A percentile compares a stretch with the other conserved stretches of the same genome.
Conservation (phyloP, 2,888 invertebrate genomes). For the Hemithea aestivaria region DNA sequence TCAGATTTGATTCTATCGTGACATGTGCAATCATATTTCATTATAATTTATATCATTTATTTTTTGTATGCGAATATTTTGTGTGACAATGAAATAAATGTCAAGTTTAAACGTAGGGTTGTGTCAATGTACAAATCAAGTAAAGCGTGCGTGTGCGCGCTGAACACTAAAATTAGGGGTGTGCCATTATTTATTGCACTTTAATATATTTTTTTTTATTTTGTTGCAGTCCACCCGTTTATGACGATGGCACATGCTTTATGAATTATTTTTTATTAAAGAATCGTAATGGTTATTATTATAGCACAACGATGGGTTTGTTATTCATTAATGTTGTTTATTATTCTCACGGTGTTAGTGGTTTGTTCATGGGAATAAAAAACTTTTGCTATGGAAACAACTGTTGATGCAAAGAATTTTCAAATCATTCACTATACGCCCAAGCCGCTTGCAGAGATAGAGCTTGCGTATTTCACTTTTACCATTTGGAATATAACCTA, state of each 20-base stretch:
- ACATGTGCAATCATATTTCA: too few species aligned
- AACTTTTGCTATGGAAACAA: conserved; percentile 23
- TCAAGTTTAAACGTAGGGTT: conserved; percentile 73
- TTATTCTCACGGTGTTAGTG: conserved; percentile 63
- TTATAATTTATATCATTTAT: too few species aligned
- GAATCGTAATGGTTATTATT: conserved; percentile 67
- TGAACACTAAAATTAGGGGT: conserved; percentile 70
- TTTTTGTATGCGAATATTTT: conserved; percentile 59
- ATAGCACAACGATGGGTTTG: conserved; percentile 61
- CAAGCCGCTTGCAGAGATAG: too few species aligned
- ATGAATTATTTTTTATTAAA: conserved; percentile 71
- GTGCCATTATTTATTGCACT: conserved; percentile 75
- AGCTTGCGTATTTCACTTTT: too few species aligned
- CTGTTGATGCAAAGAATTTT: neutral
- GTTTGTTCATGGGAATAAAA: conserved; percentile 29
- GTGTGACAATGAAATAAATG: conserved; percentile 68
- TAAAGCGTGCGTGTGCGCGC: conserved; percentile 63
- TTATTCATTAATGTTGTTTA: conserved; percentile 68
- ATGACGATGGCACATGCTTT: conserved; percentile 59
- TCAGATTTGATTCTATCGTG: too few species aligned
- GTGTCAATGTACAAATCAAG: conserved; percentile 49
- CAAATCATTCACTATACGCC: too few species aligned
- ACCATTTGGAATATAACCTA: too few species aligned
- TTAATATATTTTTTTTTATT: too few species aligned
- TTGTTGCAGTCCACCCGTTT: conserved; percentile 69